Base-by-base conservation (phyloP, 2,888 invertebrate species). In the Trissolcus brochymenae region DNA sequence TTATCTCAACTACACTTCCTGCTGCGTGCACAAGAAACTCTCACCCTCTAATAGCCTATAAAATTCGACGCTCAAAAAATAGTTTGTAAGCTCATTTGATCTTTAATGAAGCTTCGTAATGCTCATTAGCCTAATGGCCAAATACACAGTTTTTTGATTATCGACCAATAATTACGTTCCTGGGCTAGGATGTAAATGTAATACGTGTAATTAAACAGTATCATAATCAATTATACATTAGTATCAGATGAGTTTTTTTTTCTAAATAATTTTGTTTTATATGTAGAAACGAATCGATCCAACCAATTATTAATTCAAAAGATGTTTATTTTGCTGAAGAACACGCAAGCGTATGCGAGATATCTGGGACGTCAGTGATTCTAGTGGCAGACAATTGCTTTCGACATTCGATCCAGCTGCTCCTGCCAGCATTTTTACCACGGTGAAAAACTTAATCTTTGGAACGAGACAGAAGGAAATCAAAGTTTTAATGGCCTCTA, bases 341-440 rank as follows among this genome's bases (percentile, higher is more conserved):
- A 51, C n/a, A 41, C 54, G 25, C 54, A 14, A 49, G 17, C 56
- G 56, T 57, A 43, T 11, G 57, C 53, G 43, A 51, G 66, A 59
- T 57, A 57, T 41, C 59, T 59, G n/a, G 59, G 19, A 49, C 43
- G 25, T 57, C 40, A 14, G 57, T 53, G 53, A 67, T 67, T 67
- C 59, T 41, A 59, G 53, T 57, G 40, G 51, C 67, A 57, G 67
- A 59, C 59, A 67, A 41, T 60, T 57, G 66, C 53, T 53, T 54
- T 60, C 60, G 53, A 59, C 46, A 25, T 60, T 68, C 60, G 60
- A 60, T 68, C 29, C 59, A 13, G 25, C 54, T 68, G 67, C 35
- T 53, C 35, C 46, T 68, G 67, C 59, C 67, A 68, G 67, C 46
- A 6, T 53, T 68, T 68, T 65, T 65, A 6, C 43, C 46, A 41